Evolutionary conservation across 2,888 invertebrate species (phyloP).

Genomic region (Tetragonisca angustula): DNA sequence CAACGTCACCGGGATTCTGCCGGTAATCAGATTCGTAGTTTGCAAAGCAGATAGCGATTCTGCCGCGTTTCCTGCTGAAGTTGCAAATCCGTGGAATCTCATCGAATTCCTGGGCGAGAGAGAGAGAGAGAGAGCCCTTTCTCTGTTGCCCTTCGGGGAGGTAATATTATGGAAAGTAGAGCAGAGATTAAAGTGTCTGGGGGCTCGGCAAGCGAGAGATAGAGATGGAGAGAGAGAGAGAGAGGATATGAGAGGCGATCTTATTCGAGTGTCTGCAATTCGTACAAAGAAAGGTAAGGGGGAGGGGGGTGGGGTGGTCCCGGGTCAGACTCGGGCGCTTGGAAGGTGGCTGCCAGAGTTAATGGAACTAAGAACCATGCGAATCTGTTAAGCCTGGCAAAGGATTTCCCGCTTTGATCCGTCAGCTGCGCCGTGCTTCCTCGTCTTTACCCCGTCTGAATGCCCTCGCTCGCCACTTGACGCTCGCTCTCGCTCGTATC

Average conservation of each 20-base stretch:
- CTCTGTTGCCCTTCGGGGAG: conserved; percentile 31
- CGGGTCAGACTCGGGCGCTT: neutral
- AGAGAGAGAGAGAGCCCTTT: neutral
- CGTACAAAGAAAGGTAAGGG: conserved; percentile 32
- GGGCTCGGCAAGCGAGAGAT: no score
- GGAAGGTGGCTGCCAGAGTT: conserved; percentile 47
- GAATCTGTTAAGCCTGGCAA: conserved; percentile 70
- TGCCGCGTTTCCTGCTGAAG: neutral
- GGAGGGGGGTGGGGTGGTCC: no score
- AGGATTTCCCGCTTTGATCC: conserved; percentile 71
- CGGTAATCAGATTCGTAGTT: conserved; percentile 31
- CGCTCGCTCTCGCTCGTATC: conserved; percentile 10
- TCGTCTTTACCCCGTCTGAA: conserved; percentile 38
- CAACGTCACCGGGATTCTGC: neutral
- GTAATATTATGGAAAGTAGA: conserved; percentile 57
- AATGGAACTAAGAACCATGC: conserved; percentile 67
- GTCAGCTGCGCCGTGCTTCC: conserved; percentile 50
- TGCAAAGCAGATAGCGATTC: conserved; percentile 18
- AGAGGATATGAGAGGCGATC: conserved; percentile 42
- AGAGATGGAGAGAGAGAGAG: no score
- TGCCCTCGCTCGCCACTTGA: conserved; percentile 3
- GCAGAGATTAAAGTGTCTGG: conserved; percentile 52
- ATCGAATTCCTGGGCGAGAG: conserved; percentile 23
- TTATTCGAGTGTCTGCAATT: conserved; percentile 48
- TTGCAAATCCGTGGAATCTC: conserved; percentile 30